These are phyloP conservation scores for Parelbella ahira DNA, from an alignment of 2,888 invertebrate species.

Conservation along the genomic window DNA sequence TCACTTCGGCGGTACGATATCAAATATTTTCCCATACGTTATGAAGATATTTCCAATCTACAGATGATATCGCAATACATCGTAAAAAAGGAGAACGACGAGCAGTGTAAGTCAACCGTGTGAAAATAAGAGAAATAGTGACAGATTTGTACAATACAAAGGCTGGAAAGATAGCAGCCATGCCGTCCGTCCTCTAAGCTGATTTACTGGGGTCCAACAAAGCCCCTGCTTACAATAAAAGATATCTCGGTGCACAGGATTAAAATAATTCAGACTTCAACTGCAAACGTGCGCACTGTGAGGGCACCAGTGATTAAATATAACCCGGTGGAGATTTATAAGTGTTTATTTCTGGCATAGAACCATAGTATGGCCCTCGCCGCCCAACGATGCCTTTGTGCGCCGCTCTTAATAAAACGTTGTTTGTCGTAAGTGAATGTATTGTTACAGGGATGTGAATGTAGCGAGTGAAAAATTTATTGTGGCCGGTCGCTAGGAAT, in stretches of 20 bases:
- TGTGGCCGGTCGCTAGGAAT: conserved; percentile 28
- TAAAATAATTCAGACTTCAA: conserved; percentile 69
- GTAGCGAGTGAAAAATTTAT: conserved; percentile 54
- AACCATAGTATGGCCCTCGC: conserved; percentile 37
- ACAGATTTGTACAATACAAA: conserved; percentile 58
- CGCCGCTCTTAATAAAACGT: conserved; percentile 58
- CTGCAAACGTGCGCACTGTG: conserved; percentile 66
- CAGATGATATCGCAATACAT: conserved; percentile 20
- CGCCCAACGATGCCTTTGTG: conserved; percentile 47
- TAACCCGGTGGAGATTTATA: conserved; percentile 72
- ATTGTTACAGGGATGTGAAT: conserved; percentile 56
- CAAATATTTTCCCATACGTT: conserved; percentile 11
- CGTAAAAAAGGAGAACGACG: conserved; percentile 19
- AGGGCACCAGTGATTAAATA: conserved; percentile 72
- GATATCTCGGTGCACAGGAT: conserved; percentile 56
- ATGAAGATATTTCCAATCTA: conserved; percentile 17
- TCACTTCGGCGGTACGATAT: conserved; percentile 5
- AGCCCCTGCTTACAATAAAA: conserved; percentile 58
- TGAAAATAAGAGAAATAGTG: conserved; percentile 42
- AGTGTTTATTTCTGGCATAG: conserved; percentile 66
- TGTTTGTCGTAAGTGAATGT: conserved; percentile 60
- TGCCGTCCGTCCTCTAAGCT: conserved; percentile 68
- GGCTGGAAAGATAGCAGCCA: conserved; percentile 53
- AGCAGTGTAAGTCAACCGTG: conserved; percentile 32
- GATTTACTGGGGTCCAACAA: conserved; percentile 69